phyloP scores from a whole-genome alignment of 2,797 vertebrate species.

The Leptodactylus fallax region DNA sequence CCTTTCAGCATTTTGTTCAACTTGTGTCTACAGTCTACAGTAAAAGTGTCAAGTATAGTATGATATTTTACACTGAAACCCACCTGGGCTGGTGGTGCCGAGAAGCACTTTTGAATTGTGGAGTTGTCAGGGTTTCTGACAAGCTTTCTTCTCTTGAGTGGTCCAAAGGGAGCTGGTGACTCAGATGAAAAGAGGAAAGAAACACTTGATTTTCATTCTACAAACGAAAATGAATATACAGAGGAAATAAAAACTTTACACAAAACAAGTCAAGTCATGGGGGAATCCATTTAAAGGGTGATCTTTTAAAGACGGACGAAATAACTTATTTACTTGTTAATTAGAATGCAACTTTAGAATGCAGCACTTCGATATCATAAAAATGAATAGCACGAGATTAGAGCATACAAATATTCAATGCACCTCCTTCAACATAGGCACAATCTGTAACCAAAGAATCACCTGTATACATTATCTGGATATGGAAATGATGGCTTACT shows the following conservation, averaged over 20 bases:
- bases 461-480: not conserved
- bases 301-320: slow-evolving; percentile 7
- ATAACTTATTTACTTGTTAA: slow-evolving; percentile 29
- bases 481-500: not conserved
- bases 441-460: not conserved
- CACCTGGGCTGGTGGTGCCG: slow-evolving; percentile 59
- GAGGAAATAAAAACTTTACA: slow-evolving; percentile 60
- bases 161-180: slow-evolving; percentile 63
- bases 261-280: slow-evolving; percentile 46
- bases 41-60: slow-evolving; percentile 56
- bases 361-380: not conserved
- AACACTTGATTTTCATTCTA: slow-evolving; percentile 59
- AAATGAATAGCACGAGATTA: not conserved
- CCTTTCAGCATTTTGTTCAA: slow-evolving; percentile 58
- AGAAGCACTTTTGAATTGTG: slow-evolving; percentile 61
- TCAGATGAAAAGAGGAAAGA: slow-evolving; percentile 61
- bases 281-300: slow-evolving; percentile 42
- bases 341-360: slow-evolving; percentile 13
- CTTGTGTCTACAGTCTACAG: slow-evolving; percentile 52
- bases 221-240: slow-evolving; percentile 58
- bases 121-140: slow-evolving; percentile 62
- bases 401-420: not conserved
- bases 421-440: not conserved
- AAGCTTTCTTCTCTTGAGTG: slow-evolving; percentile 63
- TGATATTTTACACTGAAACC: slow-evolving; percentile 48